phyloP scores from a whole-genome alignment of 2,113 vertebrate genomes.

The Jaculus jaculus region DNA sequence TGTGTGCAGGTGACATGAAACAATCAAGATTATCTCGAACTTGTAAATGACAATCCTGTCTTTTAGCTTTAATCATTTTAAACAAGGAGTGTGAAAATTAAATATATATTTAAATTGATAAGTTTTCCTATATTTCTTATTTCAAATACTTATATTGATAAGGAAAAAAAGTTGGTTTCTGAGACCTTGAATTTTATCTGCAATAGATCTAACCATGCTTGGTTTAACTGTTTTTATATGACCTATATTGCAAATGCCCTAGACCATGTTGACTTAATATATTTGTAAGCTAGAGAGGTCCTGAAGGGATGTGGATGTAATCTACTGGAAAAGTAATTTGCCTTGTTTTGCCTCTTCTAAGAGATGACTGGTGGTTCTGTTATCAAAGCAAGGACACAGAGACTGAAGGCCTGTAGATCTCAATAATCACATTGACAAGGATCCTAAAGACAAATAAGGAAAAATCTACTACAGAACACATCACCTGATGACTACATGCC shows the following conservation, averaged over 20 bases:
- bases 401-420: neutral
- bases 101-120: neutral
- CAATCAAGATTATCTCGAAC: constrained; percentile 2
- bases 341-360: neutral
- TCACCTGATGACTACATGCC: neutral
- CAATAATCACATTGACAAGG: fast-evolving
- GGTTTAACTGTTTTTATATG: neutral
- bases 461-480: neutral
- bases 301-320: neutral
- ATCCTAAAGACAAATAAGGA: neutral
- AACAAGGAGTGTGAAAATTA: neutral
- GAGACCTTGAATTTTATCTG: neutral
- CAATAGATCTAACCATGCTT: neutral
- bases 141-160: neutral
- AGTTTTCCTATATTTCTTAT: neutral
- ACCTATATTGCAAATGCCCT: neutral
- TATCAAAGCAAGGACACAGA: neutral
- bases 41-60: neutral
- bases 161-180: neutral
- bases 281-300: neutral
- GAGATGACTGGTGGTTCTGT: neutral
- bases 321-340: neutral
- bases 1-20: constrained; percentile 50
- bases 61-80: constrained; percentile 14
- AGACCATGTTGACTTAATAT: neutral